Base-by-base conservation (phyloP, 2,113 vertebrate species). In the Hippocampus comes region DNA sequence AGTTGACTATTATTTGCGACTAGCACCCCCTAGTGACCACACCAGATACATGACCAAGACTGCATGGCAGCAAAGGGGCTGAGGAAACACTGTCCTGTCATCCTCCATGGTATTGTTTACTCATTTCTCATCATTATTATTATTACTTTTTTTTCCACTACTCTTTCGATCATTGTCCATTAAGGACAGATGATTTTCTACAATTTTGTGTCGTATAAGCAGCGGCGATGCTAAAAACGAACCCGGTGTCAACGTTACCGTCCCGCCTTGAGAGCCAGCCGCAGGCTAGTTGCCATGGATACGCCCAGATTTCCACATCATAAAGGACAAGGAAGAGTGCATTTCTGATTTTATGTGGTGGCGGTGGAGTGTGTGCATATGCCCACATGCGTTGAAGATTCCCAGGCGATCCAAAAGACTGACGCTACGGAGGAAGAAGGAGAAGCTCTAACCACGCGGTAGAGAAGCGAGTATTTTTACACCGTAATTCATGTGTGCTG, bases 241-340 rank as follows among this genome's bases (percentile, higher is more conserved):
- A 59, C 23, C 41, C 70, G n/a, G 55, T 83, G 86, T 25, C 56
- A 59, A 82, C 78, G 81, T 86, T 86, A 86, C 72, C 6, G 71
- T 72, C 81, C 80, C 67, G 5, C 73, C 83, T 78, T 71, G 72
- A 74, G 71, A 74, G 70, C 81, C 61, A 70, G 75, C 84, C 72
- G 14, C 74, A 77, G 71, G 67, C 66, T 67, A 27, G 86, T 82
- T 89, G 55, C 76, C 69, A 86, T 84, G 75, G 78, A 67, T 71
- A 86, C 60, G 10, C n/a, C n/a, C 65, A 18, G 77, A 69, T 85
- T 79, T 83, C 74, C 86, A 84, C 81, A 84, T 88, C 84, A 88
- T 59, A 83, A 69, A 70, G 75, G 65, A 74, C 66, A 71, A 76
- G 75, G 80, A 85, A 77, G 74, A 82, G 72, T 70, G 59, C 79